phyloP scores from a whole-genome alignment of 2,797 vertebrate genomes.

The Nasua narica region DNA sequence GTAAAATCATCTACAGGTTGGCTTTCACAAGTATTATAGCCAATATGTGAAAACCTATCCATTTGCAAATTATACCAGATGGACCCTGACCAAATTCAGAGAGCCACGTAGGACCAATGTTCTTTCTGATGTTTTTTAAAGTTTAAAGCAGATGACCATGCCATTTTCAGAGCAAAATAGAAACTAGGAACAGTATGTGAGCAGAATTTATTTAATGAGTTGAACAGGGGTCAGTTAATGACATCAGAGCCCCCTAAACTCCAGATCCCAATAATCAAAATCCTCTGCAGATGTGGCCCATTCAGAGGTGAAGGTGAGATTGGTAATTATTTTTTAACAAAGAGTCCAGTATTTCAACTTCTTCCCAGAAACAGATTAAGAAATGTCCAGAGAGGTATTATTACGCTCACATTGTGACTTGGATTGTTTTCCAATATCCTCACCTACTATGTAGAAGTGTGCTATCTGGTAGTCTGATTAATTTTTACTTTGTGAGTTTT shows the following conservation, averaged over 20 bases:
- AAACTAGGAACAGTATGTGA: not conserved
- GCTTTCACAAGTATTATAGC: constrained; percentile 42
- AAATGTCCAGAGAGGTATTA: constrained; percentile 19
- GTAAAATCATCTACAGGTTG: constrained; percentile 63
- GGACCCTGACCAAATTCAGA: constrained; percentile 62
- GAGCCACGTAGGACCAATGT: constrained; percentile 53
- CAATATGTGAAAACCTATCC: constrained; percentile 46
- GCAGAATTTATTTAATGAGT: constrained; percentile 51
- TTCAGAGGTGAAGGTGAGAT: not conserved
- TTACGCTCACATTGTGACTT: not conserved
- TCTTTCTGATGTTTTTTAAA: constrained; percentile 50
- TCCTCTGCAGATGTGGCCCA: constrained; percentile 8
- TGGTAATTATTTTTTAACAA: not conserved
- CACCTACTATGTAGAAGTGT: not conserved
- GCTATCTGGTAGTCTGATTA: not conserved
- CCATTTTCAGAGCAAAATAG: constrained; percentile 59
- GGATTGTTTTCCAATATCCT: not conserved
- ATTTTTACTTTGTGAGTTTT: constrained; percentile 21
- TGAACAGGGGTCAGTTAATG: not conserved
- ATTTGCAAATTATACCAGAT: constrained; percentile 61
- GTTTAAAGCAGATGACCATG: constrained; percentile 56
- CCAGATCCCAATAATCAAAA: constrained; percentile 2
- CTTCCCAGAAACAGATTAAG: constrained; percentile 17
- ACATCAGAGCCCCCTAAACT: constrained; percentile 3
- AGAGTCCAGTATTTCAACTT: constrained; percentile 1